These are phyloP conservation scores for Neopelma chrysocephalum DNA, from an alignment of 2,797 vertebrate genomes.

Conservation along the genomic window DNA sequence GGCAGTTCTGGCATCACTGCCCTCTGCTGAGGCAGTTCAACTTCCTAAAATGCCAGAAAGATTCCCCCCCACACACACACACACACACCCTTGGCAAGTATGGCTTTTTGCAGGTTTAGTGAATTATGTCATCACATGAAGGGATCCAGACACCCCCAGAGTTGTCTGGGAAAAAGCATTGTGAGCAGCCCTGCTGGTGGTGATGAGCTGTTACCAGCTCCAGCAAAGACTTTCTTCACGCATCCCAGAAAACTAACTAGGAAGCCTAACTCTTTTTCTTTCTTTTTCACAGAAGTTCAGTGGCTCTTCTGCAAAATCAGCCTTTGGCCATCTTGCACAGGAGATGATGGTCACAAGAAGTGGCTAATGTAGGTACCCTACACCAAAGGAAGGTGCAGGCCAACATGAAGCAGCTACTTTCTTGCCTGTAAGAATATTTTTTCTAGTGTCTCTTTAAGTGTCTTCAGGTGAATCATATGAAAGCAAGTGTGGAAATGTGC, in stretches of 20 bases:
- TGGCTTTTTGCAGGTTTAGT: background rate
- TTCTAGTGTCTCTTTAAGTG: background rate
- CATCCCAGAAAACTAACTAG: background rate
- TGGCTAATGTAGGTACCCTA: background rate
- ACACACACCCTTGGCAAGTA: background rate
- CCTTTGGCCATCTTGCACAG: no score
- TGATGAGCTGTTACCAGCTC: background rate
- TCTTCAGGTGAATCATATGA: background rate
- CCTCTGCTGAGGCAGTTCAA: background rate
- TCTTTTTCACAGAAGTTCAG: background rate
- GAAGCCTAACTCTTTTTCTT: background rate
- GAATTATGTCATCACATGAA: background rate
- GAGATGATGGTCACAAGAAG: background rate
- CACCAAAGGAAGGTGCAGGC: background rate
- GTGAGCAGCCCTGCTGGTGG: background rate
- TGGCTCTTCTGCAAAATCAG: background rate
- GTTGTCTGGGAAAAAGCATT: background rate
- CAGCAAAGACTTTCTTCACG: background rate
- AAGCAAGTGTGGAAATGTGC: background rate
- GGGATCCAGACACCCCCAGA: background rate
- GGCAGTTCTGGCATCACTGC: background rate
- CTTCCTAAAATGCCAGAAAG: background rate
- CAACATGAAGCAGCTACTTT: accelerated
- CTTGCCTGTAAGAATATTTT: background rate
- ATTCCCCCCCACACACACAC: background rate